These are phyloP conservation scores for Lordiphosa clarofinis DNA, from an alignment of 1,140 invertebrate species.

Conservation along the genomic window DNA sequence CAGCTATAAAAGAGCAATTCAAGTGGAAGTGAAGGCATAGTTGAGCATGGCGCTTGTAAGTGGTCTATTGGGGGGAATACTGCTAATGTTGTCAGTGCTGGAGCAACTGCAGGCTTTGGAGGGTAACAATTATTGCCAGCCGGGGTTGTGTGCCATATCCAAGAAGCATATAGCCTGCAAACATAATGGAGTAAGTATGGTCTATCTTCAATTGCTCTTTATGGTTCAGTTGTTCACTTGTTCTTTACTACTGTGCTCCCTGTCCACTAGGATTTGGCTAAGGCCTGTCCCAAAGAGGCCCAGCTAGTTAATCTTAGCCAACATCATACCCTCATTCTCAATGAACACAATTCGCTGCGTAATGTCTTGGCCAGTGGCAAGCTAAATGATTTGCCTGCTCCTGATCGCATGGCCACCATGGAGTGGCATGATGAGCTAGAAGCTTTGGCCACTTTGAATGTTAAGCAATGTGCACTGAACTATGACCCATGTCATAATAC, in stretches of 20 bases:
- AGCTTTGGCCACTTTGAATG: conserved; percentile 43
- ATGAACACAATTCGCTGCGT: conserved; percentile 39
- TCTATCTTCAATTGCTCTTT: too few species aligned
- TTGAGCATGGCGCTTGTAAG: conserved; percentile 11
- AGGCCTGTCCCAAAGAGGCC: conserved; percentile 19
- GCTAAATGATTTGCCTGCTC: conserved; percentile 11
- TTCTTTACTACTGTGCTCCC: too few species aligned
- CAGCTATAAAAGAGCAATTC: conserved; percentile 41
- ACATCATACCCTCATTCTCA: conserved; percentile 33
- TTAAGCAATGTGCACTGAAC: conserved; percentile 36
- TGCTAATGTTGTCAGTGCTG: conserved; percentile 12
- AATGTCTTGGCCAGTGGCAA: conserved; percentile 48
- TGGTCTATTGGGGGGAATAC: not conserved
- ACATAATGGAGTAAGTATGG: conserved; percentile 32
- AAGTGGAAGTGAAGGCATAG: conserved; percentile 24
- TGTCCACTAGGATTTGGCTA: conserved; percentile 14
- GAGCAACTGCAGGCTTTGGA: conserved; percentile 2
- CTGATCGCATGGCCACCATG: conserved; percentile 56
- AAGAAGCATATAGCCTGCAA: conserved; percentile 56
- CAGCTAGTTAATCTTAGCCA: conserved; percentile 30
- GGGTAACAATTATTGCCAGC: conserved; percentile 42
- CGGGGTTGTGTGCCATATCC: conserved; percentile 19
- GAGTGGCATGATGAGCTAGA: conserved; percentile 46
- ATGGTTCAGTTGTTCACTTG: too few species aligned
- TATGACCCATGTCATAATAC: conserved; percentile 57